Percentiles rank a stretch among this genome's conserved stretches.
These are phyloP conservation scores for Furnarius figulus DNA, from an alignment of 2,113 vertebrate genomes.

Conservation along the genomic window DNA sequence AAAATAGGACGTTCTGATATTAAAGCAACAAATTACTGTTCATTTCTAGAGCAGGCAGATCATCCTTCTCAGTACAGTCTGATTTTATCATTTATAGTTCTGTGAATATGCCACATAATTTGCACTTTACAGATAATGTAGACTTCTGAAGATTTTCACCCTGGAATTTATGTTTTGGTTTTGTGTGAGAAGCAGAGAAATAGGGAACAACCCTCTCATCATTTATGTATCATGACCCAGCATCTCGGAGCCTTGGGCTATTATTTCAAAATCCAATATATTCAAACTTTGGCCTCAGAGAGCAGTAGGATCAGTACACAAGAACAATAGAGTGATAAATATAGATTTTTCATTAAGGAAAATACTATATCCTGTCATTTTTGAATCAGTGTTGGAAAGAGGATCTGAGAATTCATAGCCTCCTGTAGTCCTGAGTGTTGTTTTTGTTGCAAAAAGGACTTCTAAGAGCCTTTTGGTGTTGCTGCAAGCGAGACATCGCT, in stretches of 20 bases:
- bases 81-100: not conserved
- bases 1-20: not conserved
- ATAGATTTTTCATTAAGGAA: constrained; percentile 71
- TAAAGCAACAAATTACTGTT: not conserved
- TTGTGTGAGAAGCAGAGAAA: not conserved
- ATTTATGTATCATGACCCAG: constrained; percentile 47
- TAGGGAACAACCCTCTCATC: not conserved
- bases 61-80: not conserved
- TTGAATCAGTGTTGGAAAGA: constrained; percentile 52
- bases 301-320: constrained; percentile 56
- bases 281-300: constrained; percentile 67
- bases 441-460: not conserved
- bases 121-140: not conserved
- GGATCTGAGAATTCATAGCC: constrained; percentile 38
- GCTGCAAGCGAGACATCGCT: not conserved
- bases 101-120: not conserved
- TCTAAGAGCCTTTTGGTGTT: not conserved
- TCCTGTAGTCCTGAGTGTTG: not conserved
- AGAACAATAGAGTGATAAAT: constrained; percentile 67
- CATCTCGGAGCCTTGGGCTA: constrained; percentile 47
- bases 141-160: not conserved
- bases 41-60: not conserved
- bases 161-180: constrained; percentile 4
- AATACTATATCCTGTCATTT: constrained; percentile 59
- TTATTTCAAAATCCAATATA: constrained; percentile 73